Percentiles rank a stretch among this genome's conserved stretches.
Evolutionary conservation across 1,140 invertebrate species (phyloP).

Genomic region (Stenopsyche tienmushanensis): DNA sequence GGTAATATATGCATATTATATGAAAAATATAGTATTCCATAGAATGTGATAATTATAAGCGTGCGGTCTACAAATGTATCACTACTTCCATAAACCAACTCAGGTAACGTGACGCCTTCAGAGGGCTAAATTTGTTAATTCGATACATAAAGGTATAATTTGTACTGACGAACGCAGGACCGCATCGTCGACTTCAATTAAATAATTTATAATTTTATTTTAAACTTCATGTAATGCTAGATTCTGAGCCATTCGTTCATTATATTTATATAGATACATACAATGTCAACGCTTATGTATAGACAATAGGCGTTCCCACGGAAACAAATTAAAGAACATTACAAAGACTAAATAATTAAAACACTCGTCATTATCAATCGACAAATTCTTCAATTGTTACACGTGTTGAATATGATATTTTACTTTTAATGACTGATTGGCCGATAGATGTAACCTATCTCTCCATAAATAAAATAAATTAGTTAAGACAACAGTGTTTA

Average conservation of each 20-base stretch:
- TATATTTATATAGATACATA: neutral
- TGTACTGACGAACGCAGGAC: conserved; percentile 18
- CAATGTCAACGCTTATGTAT: neutral
- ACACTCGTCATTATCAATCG: too few species aligned
- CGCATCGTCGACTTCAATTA: neutral
- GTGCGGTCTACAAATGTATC: conserved; percentile 2
- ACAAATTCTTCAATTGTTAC: too few species aligned
- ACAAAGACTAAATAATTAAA: too few species aligned
- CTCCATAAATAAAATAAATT: too few species aligned
- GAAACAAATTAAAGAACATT: too few species aligned
- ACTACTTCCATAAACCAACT: conserved; percentile 5
- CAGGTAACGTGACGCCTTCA: conserved; percentile 32
- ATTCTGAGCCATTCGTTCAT: neutral
- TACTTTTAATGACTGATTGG: too few species aligned
- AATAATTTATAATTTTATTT: neutral
- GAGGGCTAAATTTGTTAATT: conserved; percentile 36
- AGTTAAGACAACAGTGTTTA: too few species aligned
- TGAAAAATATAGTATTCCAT: too few species aligned
- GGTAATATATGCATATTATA: too few species aligned
- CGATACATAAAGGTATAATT: conserved; percentile 34
- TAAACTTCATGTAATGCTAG: neutral
- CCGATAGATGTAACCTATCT: too few species aligned
- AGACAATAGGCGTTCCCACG: too few species aligned
- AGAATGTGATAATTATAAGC: neutral
- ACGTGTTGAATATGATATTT: too few species aligned